phyloP scores from a whole-genome alignment of 2,888 invertebrate genomes.

The Ophion ventricosus region DNA sequence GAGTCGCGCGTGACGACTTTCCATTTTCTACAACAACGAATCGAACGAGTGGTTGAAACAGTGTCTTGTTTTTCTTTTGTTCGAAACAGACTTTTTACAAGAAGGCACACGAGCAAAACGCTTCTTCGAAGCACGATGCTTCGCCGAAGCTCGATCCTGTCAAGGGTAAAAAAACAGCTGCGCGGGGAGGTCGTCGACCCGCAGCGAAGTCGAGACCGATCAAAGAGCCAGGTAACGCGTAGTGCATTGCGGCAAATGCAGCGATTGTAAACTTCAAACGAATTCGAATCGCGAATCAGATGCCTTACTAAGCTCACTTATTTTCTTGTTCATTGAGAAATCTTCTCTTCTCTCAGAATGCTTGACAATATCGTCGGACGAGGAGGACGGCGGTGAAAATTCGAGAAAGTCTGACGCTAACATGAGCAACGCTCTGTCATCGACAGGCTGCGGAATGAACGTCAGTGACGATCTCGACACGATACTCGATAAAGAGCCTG shows the following conservation, averaged over 20 bases:
- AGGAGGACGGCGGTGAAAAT: constrained; percentile 76
- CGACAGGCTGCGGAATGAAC: constrained; percentile 38
- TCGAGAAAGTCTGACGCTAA: constrained; percentile 59
- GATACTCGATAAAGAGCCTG: constrained; percentile 81
- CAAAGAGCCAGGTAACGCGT: constrained; percentile 80
- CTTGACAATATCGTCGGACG: constrained; percentile 83
- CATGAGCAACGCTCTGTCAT: constrained; percentile 33
- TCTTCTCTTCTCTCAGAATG: constrained; percentile 74
- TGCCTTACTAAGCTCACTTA: not conserved
- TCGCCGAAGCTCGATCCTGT: constrained; percentile 67
- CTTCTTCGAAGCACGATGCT: constrained; percentile 68
- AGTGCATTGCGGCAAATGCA: not conserved
- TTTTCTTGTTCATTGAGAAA: not conserved
- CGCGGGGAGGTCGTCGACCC: constrained; percentile 70
- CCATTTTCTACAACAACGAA: not conserved
- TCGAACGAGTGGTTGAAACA: not conserved
- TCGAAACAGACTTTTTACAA: constrained; percentile 76
- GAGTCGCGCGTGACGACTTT: constrained; percentile 9
- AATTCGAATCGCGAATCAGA: not conserved
- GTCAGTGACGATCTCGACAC: constrained; percentile 73
- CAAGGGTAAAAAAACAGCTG: constrained; percentile 69
- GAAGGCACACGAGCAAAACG: constrained; percentile 75
- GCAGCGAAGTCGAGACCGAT: constrained; percentile 73
- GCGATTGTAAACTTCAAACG: not conserved
- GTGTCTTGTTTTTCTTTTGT: constrained; percentile 20